Percentiles rank a stretch among this genome's conserved stretches.
Conservation (phyloP, 2,888 invertebrate species). For the Noctua fimbriata region DNA sequence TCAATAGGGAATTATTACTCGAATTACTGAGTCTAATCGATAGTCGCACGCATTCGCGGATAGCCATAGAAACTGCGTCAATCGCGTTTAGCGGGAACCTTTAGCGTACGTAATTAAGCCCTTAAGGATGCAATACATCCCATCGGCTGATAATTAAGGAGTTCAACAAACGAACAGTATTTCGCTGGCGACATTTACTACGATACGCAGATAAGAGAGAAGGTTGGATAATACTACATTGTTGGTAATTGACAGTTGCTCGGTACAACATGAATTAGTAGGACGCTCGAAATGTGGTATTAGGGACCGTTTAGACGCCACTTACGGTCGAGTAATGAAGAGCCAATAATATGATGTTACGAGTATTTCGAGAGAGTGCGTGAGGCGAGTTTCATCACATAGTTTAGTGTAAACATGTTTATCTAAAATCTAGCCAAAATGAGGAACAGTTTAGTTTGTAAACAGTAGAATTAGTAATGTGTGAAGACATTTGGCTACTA, state of each 20-base stretch:
- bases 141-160: conserved; percentile 72
- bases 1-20: conserved; percentile 83
- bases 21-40: conserved; percentile 81
- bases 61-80: conserved; percentile 77
- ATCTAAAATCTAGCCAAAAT: conserved; percentile 19
- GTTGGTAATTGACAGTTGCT: conserved; percentile 65
- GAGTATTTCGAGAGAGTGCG: conserved; percentile 33
- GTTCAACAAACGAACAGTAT: conserved; percentile 70
- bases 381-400: conserved; percentile 22
- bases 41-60: conserved; percentile 78
- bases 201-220: conserved; percentile 63
- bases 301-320: conserved; percentile 47
- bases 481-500: conserved; percentile 39
- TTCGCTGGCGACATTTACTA: conserved; percentile 63
- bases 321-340: conserved; percentile 41
- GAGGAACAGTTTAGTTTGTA: conserved; percentile 21
- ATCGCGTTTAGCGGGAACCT: conserved; percentile 69
- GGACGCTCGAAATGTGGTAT: conserved; percentile 46
- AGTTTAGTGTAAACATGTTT: conserved; percentile 38
- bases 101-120: conserved; percentile 76
- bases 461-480: conserved; percentile 33
- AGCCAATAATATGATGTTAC: conserved; percentile 45
- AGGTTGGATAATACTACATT: conserved; percentile 62
- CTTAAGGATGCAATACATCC: conserved; percentile 76
- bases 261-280: conserved; percentile 57